phyloP scores from a whole-genome alignment of 1,140 invertebrate species.

The Neoseiulus cucumeris region DNA sequence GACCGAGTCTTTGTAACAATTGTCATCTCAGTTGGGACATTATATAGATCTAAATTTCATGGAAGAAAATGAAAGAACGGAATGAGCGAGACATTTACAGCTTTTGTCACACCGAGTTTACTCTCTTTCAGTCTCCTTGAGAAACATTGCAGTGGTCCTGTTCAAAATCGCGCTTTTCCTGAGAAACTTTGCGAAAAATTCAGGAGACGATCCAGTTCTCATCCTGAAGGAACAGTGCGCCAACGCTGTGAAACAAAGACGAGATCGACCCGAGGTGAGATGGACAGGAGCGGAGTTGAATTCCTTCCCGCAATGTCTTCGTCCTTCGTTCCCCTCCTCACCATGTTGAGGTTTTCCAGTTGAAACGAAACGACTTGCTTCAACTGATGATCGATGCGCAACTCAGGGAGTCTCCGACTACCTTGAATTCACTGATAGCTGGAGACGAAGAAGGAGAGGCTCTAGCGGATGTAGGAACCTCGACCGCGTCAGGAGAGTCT shows the following conservation, averaged over 20 bases:
- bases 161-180: too few relatives aligned
- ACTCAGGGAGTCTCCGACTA: neutral
- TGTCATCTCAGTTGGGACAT: too few relatives aligned
- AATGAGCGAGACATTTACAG: neutral
- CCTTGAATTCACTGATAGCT: neutral
- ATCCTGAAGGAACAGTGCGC: neutral
- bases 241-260: neutral
- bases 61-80: neutral
- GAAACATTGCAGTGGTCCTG: neutral
- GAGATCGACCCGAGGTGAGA: neutral
- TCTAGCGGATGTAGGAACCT: too few relatives aligned
- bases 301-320: too few relatives aligned
- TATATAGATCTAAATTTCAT: too few relatives aligned
- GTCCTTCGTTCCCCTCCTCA: too few relatives aligned
- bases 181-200: neutral
- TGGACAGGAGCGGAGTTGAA: neutral
- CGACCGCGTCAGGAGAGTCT: too few relatives aligned
- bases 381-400: slow-evolving; percentile 1
- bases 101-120: neutral
- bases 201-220: neutral
- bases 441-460: neutral
- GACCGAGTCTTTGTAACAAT: too few relatives aligned
- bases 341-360: too few relatives aligned
- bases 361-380: neutral
- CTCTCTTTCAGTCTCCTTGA: neutral